phyloP scores from a whole-genome alignment of 2,113 vertebrate genomes.

The Candoia aspera region DNA sequence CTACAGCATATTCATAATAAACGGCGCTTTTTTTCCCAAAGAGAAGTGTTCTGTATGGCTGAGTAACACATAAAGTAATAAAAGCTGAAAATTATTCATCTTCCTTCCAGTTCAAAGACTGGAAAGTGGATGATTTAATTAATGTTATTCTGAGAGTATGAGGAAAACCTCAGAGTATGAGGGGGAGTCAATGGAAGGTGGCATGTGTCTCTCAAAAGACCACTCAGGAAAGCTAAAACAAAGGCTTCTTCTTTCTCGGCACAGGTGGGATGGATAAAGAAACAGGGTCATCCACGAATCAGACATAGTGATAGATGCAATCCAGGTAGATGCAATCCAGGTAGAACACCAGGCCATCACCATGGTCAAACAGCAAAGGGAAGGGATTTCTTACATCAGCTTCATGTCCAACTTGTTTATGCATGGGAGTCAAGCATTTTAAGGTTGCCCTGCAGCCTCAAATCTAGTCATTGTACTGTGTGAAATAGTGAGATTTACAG shows the following conservation, averaged over 20 bases:
- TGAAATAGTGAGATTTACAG: not conserved
- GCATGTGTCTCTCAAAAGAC: not conserved
- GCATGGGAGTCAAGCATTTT: not conserved
- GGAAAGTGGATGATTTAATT: not conserved
- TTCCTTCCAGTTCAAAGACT: constrained; percentile 1
- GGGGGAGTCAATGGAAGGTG: not conserved
- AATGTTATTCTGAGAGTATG: not conserved
- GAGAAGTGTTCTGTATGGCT: constrained; percentile 10
- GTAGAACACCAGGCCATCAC: not conserved
- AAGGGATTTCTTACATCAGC: not conserved
- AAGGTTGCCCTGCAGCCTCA: not conserved
- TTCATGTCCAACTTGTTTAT: not conserved
- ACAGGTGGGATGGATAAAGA: not conserved
- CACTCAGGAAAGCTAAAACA: not conserved
- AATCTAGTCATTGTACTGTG: not conserved
- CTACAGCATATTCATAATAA: constrained; percentile 9
- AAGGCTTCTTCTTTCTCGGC: not conserved
- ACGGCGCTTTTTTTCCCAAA: constrained; percentile 15
- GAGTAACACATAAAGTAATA: constrained; percentile 10
- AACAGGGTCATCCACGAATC: not conserved
- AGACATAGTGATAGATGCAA: not conserved
- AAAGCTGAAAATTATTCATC: constrained; percentile 16
- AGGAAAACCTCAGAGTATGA: not conserved
- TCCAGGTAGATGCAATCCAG: not conserved
- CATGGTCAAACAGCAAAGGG: not conserved